phyloP scores from a whole-genome alignment of 1,140 invertebrate genomes.

The Pseudomyrmex sp. region DNA sequence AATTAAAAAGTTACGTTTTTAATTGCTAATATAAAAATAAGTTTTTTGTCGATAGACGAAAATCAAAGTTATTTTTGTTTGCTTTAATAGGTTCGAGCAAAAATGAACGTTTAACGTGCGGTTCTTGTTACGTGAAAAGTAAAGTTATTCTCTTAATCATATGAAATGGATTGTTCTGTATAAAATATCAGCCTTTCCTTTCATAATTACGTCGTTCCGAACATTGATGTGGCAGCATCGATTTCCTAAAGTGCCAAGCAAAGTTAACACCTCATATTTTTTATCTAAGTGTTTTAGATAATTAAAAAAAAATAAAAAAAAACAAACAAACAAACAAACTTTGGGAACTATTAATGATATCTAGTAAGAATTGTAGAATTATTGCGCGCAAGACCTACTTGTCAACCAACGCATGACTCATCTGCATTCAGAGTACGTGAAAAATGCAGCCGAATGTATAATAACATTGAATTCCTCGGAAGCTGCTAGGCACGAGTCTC shows the following conservation, averaged over 20 bases:
- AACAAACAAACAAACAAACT: too few species aligned
- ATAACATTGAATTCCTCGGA: constrained; percentile 15
- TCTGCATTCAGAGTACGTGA: constrained; percentile 5
- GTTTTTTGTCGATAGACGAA: neutral
- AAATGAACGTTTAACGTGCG: constrained; percentile 23
- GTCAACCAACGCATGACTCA: constrained; percentile 16
- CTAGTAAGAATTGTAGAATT: too few species aligned
- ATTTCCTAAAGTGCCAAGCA: too few species aligned
- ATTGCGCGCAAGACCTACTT: constrained; percentile 31
- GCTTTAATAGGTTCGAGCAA: constrained; percentile 23
- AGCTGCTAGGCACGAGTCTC: constrained; percentile 12
- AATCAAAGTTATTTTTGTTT: constrained; percentile 3
- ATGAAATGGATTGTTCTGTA: neutral
- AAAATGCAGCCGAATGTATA: constrained; percentile 34
- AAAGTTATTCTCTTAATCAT: constrained; percentile 2
- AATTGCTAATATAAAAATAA: neutral
- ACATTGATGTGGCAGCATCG: neutral
- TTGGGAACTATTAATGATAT: too few species aligned
- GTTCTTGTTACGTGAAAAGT: neutral
- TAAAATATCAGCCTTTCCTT: constrained; percentile 26
- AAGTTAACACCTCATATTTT: too few species aligned
- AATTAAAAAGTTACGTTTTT: too few species aligned
- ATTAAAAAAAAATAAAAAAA: too few species aligned
- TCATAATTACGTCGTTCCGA: constrained; percentile 6
- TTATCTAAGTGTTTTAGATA: too few species aligned